Conservation (phyloP, 2,888 invertebrate genomes). For the Pachliopta kotzebuea region DNA sequence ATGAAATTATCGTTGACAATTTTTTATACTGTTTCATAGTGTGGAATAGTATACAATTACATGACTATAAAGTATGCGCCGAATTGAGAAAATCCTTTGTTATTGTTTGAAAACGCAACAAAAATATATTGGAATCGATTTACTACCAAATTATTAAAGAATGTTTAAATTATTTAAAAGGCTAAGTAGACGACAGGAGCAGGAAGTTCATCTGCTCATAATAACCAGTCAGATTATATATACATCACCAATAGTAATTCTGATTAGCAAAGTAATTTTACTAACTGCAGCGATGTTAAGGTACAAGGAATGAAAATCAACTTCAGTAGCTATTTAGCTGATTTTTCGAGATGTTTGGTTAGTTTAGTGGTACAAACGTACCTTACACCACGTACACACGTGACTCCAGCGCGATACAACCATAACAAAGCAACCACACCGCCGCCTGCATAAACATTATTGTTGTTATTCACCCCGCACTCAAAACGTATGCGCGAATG, state of each 20-base stretch:
- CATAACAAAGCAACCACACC: not conserved
- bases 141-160: too few species aligned
- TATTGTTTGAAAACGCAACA: too few species aligned
- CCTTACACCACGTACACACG: not conserved
- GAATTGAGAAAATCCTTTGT: too few species aligned
- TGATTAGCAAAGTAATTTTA: too few species aligned
- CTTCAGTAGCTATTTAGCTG: not conserved
- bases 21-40: not conserved
- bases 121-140: too few species aligned
- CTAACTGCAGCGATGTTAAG: too few species aligned
- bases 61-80: not conserved
- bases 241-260: too few species aligned
- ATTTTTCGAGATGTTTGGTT: not conserved
- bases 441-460: slow-evolving; percentile 6
- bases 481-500: not conserved
- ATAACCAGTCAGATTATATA: too few species aligned
- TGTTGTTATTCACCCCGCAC: not conserved
- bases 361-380: not conserved
- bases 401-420: not conserved
- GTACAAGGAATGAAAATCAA: not conserved
- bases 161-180: too few species aligned
- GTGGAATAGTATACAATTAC: not conserved
- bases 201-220: too few species aligned
- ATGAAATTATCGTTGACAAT: not conserved
- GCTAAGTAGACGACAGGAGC: too few species aligned